A percentile compares a stretch with the other conserved stretches of the same genome.
phyloP scores from a whole-genome alignment of 1,140 invertebrate genomes.

The Trichomalopsis sarcophagae region DNA sequence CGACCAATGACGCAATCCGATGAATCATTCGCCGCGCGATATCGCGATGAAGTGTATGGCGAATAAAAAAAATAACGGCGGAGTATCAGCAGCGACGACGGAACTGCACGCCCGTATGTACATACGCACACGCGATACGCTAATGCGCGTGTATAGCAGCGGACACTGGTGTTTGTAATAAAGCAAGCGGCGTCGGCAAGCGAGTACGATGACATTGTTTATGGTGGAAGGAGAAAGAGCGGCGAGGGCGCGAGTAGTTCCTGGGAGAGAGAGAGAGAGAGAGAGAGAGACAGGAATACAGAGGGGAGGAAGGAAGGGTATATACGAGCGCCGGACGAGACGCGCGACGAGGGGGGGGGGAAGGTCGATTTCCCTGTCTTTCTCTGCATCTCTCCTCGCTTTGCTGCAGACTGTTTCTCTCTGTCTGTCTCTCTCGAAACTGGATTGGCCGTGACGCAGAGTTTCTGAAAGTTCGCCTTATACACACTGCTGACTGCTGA shows the following conservation, averaged over 20 bases:
- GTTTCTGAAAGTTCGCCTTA: conserved; percentile 45
- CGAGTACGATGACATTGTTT: conserved; percentile 1
- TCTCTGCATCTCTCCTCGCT: neutral
- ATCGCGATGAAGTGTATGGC: neutral
- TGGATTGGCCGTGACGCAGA: conserved; percentile 41
- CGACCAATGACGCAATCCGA: conserved; percentile 39
- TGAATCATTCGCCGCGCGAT: conserved; percentile 39
- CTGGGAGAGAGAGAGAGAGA: neutral
- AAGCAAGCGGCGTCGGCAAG: neutral
- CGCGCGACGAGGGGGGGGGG: neutral
- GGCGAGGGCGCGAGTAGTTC: conserved; percentile 2
- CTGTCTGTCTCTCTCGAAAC: conserved; percentile 1
- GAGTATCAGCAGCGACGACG: neutral
- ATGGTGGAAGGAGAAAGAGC: conserved; percentile 5
- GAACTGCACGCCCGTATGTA: neutral
- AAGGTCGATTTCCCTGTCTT: neutral
- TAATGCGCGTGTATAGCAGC: neutral
- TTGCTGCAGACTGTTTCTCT: neutral
- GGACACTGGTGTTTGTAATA: neutral
- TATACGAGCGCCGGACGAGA: neutral
- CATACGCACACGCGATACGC: neutral
- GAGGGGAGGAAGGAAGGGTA: conserved; percentile 7
- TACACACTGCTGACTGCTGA: conserved; percentile 33
- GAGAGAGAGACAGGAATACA: neutral
- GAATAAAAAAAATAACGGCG: neutral